Percentiles rank a stretch among this genome's conserved stretches.
phyloP scores from a whole-genome alignment of 2,888 invertebrate genomes.

The Euzetes globulus region DNA sequence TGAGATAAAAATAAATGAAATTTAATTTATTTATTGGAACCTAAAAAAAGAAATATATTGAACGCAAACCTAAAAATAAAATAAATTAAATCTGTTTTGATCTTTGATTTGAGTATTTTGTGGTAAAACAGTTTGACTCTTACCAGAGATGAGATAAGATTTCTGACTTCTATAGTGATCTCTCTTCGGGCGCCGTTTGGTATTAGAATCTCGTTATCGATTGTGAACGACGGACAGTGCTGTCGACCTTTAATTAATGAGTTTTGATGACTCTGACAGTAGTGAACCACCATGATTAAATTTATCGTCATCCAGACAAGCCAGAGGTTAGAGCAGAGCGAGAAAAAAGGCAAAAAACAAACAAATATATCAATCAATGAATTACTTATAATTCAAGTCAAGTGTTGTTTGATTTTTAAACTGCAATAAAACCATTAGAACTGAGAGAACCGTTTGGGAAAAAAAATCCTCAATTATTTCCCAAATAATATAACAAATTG shows the following conservation, averaged over 20 bases:
- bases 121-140: conserved; percentile 24
- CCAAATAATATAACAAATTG: no score
- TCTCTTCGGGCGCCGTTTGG: conserved; percentile 84
- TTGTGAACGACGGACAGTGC: conserved; percentile 70
- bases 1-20: conserved; percentile 13
- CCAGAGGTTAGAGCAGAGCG: not conserved
- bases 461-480: no score
- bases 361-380: not conserved
- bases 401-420: not conserved
- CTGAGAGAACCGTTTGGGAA: no score
- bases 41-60: not conserved
- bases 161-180: conserved; percentile 78
- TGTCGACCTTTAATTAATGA: conserved; percentile 41
- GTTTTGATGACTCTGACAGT: conserved; percentile 41
- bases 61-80: conserved; percentile 36
- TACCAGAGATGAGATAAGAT: conserved; percentile 66
- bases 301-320: not conserved
- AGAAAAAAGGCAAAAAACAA: not conserved
- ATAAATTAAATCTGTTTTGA: not conserved
- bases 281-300: not conserved
- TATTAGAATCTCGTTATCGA: conserved; percentile 64
- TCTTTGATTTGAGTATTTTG: not conserved
- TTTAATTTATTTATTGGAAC: not conserved
- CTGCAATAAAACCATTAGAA: no score
- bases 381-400: conserved; percentile 14